Conservation (phyloP, 1,140 invertebrate genomes). For the Drosophila elegans region DNA sequence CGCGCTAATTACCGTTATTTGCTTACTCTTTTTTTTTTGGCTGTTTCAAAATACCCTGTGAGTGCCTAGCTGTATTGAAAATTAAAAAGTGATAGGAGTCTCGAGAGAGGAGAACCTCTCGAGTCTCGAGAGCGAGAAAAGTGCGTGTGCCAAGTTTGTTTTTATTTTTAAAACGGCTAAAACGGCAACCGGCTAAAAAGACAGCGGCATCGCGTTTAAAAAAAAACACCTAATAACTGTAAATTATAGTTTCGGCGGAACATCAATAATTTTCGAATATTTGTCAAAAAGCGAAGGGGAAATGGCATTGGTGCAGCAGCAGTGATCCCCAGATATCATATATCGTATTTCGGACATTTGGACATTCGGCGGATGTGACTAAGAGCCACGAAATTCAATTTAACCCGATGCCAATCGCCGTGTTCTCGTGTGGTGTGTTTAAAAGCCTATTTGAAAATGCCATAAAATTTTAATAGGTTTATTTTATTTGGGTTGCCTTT, state of each 20-base stretch:
- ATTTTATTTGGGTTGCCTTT: conserved; percentile 46
- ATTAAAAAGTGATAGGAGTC: not conserved
- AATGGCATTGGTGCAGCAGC: not conserved
- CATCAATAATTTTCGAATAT: conserved; percentile 24
- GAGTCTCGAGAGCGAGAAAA: conserved; percentile 17
- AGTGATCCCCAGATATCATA: conserved; percentile 3
- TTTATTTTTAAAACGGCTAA: conserved; percentile 54
- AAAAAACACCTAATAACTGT: conserved; percentile 40
- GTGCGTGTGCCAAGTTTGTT: conserved; percentile 55
- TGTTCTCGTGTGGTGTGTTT: conserved; percentile 15
- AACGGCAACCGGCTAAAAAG: conserved; percentile 45
- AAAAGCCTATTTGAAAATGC: conserved; percentile 54
- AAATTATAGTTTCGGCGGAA: conserved; percentile 31
- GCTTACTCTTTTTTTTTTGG: conserved; percentile 7
- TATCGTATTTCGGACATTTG: not conserved
- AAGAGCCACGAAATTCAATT: conserved; percentile 38
- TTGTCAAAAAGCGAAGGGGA: conserved; percentile 7
- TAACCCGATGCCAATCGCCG: conserved; percentile 28
- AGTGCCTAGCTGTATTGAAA: not conserved
- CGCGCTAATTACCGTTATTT: conserved; percentile 9
- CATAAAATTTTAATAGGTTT: conserved; percentile 59
- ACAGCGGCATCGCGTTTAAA: conserved; percentile 6
- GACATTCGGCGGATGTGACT: conserved; percentile 31
- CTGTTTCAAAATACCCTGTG: conserved; percentile 12
- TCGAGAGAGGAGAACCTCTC: no score